phyloP scores from a whole-genome alignment of 2,797 vertebrate species.

The Denticeps clupeoides region DNA sequence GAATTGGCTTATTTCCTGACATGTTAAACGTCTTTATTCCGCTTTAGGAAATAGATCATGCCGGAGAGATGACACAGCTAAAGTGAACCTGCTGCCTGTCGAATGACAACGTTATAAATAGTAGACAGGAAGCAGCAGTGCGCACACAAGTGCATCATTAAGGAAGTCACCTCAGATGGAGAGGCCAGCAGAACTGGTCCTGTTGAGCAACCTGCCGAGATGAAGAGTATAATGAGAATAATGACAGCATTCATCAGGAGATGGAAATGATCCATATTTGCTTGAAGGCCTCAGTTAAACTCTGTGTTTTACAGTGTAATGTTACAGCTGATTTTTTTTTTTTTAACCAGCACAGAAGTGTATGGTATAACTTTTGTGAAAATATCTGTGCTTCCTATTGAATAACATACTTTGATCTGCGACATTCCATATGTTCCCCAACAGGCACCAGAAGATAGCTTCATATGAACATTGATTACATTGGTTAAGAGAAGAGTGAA shows the following conservation, averaged over 20 bases:
- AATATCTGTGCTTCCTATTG: constrained; percentile 21
- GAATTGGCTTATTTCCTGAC: background rate
- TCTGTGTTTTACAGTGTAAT: background rate
- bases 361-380: no score
- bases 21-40: constrained; percentile 39
- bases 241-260: no score
- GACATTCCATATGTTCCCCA: constrained; percentile 33
- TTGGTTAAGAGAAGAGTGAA: constrained; percentile 22
- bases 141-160: constrained; percentile 27
- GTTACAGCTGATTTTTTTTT: no score
- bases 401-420: constrained; percentile 39
- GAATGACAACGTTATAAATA: constrained; percentile 50
- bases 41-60: constrained; percentile 54
- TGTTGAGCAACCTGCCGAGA: no score
- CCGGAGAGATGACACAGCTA: constrained; percentile 57
- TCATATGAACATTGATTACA: constrained; percentile 36
- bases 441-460: constrained; percentile 14
- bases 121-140: constrained; percentile 36
- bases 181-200: no score
- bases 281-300: no score
- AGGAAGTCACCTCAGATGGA: no score
- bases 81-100: constrained; percentile 54
- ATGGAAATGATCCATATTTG: no score
- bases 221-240: no score
- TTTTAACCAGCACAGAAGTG: no score